Base-by-base conservation (phyloP, 1,140 invertebrate genomes). In the Theocolax elegans region DNA sequence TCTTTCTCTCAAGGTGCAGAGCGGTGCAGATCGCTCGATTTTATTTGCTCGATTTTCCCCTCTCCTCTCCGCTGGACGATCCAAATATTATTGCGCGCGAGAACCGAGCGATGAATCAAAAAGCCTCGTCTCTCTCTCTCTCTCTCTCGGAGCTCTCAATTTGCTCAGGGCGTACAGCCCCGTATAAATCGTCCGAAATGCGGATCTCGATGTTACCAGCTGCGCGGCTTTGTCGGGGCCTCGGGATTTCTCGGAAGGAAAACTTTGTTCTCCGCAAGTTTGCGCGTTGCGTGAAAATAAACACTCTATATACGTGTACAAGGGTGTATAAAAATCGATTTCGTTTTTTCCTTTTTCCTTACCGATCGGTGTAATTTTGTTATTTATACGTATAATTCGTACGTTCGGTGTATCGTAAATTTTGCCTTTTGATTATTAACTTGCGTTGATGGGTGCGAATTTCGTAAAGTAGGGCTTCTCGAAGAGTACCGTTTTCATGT, bases 171-270 rank as follows among this genome's bases (percentile, higher is more conserved):
- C 21, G 17, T 17, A n/a, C n/a, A 23, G 23, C 19, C 40, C 58
- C 58, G 12, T 27, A 40, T 60, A 60, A 60, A 60, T 44, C 40
- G 40, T 46, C 40, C 23, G 40, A 29, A 44, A 60, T 60, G 46
- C 23, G 10, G 31, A n/a, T n/a, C n/a, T n/a, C n/a, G 15, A n/a
- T 31, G n/a, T 44, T 46, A n/a, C 58, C 58, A 60, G 58, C 58
- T 60, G 58, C 42, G 12, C 4, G 9, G 38, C 38, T 25, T 53
- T 53, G 51, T 49, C 23, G 3, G 46, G 17, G 13, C 3, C 56
- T n/a, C 25, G 44, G 42, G 9, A 35, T 23, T 63, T 63, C 59
- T 35, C 44, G n/a, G 44, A 49, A 63, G 49, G 59, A 63, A 63
- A 63, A 63, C 44, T 63, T 63, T 48, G 58, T 46, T 46, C 21